Evolutionary conservation across 2,113 vertebrate species (phyloP).

Genomic region (Rhabdomys dilectus): DNA sequence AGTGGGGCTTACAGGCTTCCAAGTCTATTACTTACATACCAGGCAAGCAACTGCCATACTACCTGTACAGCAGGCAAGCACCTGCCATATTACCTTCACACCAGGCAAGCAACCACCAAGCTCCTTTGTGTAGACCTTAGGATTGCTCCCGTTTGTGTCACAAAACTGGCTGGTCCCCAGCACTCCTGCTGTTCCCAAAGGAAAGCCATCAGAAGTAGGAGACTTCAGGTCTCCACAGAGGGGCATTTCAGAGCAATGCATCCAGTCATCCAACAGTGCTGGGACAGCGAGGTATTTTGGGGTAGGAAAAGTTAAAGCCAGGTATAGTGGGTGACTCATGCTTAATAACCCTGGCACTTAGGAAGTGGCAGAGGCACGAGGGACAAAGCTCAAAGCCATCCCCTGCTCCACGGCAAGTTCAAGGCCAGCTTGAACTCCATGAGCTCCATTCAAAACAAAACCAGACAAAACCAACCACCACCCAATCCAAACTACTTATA

Average conservation of each 20-base stretch:
- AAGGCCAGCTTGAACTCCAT: neutral
- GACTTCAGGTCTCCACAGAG: neutral
- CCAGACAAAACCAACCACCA: neutral
- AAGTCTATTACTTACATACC: neutral
- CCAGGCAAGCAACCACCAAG: neutral
- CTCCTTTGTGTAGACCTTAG: neutral
- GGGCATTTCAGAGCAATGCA: slow-evolving; percentile 26
- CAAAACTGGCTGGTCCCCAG: neutral
- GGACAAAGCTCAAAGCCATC: neutral
- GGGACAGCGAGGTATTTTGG: neutral
- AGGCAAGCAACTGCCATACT: too few species aligned
- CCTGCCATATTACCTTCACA: too few species aligned
- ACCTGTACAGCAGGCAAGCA: neutral
- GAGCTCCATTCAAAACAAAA: neutral
- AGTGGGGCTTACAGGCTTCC: neutral
- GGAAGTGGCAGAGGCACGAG: neutral
- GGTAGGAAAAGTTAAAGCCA: neutral
- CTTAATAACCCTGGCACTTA: neutral
- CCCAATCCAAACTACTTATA: neutral
- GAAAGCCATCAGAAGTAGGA: neutral
- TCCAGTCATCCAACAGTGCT: neutral
- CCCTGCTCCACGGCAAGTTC: neutral
- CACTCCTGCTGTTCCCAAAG: neutral
- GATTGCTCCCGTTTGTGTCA: neutral
- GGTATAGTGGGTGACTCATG: neutral